Evolutionary conservation across 2,797 vertebrate genomes (phyloP).

Genomic region (Pseudochirops cupreus): DNA sequence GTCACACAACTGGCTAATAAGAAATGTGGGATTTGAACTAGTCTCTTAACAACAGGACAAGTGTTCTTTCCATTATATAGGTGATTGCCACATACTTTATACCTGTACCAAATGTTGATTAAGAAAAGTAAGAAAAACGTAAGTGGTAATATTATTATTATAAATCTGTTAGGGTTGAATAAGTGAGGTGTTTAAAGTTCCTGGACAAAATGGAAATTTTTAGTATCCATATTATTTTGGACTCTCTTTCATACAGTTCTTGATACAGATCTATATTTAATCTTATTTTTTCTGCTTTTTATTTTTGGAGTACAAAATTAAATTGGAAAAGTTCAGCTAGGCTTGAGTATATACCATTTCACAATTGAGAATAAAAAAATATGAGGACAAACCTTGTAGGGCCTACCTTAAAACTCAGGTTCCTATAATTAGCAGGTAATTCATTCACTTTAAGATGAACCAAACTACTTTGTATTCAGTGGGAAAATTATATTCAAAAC

Average conservation of each 20-base stretch:
- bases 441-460: constrained; percentile 16
- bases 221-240: not conserved
- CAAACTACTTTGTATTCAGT: not conserved
- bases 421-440: constrained; percentile 32
- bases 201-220: constrained; percentile 30
- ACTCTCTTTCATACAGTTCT: not conserved
- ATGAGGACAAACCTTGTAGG: not conserved
- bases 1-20: not conserved
- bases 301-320: not conserved
- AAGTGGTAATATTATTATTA: not conserved
- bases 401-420: constrained; percentile 4
- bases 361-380: not conserved
- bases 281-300: not conserved
- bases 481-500: not conserved
- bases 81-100: not conserved
- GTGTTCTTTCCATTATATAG: not conserved
- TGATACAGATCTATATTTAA: not conserved
- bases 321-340: not conserved
- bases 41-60: not conserved
- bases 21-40: not conserved
- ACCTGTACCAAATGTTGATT: constrained; percentile 14
- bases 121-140: not conserved
- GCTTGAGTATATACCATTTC: not conserved
- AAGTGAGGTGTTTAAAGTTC: constrained; percentile 43
- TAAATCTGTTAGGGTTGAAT: constrained; percentile 31